These are phyloP conservation scores for Cheilosia variabilis DNA, from an alignment of 2,888 invertebrate genomes.

Conservation along the genomic window DNA sequence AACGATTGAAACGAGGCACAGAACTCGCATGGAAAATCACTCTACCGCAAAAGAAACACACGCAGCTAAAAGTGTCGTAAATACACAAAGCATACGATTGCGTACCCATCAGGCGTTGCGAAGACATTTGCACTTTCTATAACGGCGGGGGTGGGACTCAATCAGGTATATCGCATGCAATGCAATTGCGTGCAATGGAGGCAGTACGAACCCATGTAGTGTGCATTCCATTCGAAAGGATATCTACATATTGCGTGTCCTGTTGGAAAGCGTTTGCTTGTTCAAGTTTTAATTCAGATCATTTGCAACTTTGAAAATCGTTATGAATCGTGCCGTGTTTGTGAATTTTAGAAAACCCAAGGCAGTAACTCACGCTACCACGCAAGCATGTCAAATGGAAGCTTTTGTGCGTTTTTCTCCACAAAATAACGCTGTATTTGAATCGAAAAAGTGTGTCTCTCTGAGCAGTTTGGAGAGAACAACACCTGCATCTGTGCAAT, in stretches of 20 bases:
- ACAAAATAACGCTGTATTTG: conserved; percentile 9
- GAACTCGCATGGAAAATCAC: conserved; percentile 5
- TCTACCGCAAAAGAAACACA: conserved; percentile 17
- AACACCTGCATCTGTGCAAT: conserved; percentile 23
- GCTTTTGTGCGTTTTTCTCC: conserved; percentile 5
- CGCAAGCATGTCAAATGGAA: conserved; percentile 11
- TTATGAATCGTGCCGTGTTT: conserved; percentile 33
- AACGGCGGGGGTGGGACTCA: background rate
- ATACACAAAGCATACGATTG: conserved; percentile 50
- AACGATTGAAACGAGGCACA: conserved; percentile 1
- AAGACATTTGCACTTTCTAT: conserved; percentile 18
- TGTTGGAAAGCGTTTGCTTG: conserved; percentile 42
- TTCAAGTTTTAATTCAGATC: conserved; percentile 59
- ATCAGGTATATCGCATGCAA: conserved; percentile 56
- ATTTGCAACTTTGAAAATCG: conserved; percentile 61
- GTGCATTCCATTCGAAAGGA: conserved; percentile 47
- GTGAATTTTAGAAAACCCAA: background rate
- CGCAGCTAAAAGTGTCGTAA: conserved; percentile 27
- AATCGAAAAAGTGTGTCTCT: background rate
- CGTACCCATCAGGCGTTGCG: conserved; percentile 30
- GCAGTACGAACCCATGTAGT: conserved; percentile 4
- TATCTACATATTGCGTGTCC: conserved; percentile 60
- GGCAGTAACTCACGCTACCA: no score
- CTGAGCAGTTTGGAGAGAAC: background rate
- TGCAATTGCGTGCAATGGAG: conserved; percentile 54